Evolutionary conservation across 2,797 vertebrate species (phyloP).

Genomic region (Valencia hispanica): DNA sequence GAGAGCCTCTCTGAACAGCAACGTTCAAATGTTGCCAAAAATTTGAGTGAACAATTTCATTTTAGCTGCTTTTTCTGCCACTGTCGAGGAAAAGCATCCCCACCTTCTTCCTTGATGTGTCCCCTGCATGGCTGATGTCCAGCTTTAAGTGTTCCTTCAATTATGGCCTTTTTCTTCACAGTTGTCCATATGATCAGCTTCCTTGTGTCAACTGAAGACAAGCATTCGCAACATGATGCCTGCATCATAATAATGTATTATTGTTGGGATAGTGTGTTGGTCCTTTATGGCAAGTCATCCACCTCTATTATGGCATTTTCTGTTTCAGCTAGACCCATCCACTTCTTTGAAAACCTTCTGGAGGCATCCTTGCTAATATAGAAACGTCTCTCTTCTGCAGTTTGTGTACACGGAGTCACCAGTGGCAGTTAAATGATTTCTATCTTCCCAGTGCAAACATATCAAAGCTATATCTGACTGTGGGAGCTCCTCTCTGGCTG

Average conservation of each 20-base stretch:
- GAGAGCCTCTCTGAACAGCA: neutral
- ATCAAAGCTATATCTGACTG: slow-evolving; percentile 67
- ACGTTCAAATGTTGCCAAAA: neutral
- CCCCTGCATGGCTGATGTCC: neutral
- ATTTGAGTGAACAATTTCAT: neutral
- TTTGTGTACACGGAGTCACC: slow-evolving; percentile 19
- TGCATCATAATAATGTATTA: neutral
- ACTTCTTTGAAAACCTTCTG: neutral
- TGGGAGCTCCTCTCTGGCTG: slow-evolving; percentile 52
- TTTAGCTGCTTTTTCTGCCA: neutral
- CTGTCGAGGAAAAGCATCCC: neutral
- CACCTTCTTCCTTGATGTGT: neutral
- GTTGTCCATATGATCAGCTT: neutral
- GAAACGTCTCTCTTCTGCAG: slow-evolving; percentile 15
- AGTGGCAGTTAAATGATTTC: slow-evolving; percentile 47
- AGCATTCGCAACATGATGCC: neutral
- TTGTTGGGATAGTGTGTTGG: neutral
- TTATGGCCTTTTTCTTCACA: neutral
- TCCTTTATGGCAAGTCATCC: neutral
- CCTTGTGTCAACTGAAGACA: neutral
- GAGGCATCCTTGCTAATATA: neutral
- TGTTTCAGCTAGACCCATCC: neutral
- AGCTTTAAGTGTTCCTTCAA: neutral
- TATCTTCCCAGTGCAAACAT: slow-evolving; percentile 62
- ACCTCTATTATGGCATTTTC: slow-evolving; percentile 47